Evolutionary conservation across 2,113 vertebrate genomes (phyloP), one percentile per base, ranked within the genome.

Genomic region (Pampusana beccarii): DNA sequence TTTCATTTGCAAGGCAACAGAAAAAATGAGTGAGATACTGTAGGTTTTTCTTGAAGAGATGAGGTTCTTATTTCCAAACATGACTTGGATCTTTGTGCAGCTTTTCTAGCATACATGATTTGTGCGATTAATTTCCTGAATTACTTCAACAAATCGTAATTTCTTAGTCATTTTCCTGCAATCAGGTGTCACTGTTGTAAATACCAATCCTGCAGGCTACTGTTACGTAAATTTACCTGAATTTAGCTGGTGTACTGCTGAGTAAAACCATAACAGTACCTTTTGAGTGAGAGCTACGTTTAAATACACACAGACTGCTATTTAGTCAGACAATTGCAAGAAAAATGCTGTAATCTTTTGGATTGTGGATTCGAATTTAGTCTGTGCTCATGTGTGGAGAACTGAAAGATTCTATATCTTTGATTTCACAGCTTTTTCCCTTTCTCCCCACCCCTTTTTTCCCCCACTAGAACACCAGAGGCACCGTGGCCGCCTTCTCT

Each of bases 401-500:
- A 25, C 17, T 51, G 46, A 28, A 92, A 84, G 38, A 17, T 44
- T 23, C 11, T 38, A 5, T 57, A 6, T 57, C 12, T 86, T 51
- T 10, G 38, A 4, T 86, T 82, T 69, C 7, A 74, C 75, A 24
- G 9, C 9, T 57, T 85, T 65, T 69, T 31, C 75, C 54, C 61
- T 95, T 51, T 31, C 8, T 5, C 20, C 13, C 20, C 5, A 1
- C 3, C n/a, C 18, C 15, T 17, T 46, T 88, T 9, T 9, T 3
- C 1, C 2, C 7, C 66, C 24, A 26, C 79, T 98, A 99, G 98
- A 81, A 64, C 88, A 79, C 89, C 3, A 97, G 97, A 98, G 99
- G 99, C 87, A 99, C 98, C 0, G 99, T 99, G 44, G 98, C 96
- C 81, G 98, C 98, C 53, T 99, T 98, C 8, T 96, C 98, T 89